These are phyloP conservation scores for Sylvilagus bachmani DNA, from an alignment of 2,113 vertebrate species.

Conservation along the genomic window DNA sequence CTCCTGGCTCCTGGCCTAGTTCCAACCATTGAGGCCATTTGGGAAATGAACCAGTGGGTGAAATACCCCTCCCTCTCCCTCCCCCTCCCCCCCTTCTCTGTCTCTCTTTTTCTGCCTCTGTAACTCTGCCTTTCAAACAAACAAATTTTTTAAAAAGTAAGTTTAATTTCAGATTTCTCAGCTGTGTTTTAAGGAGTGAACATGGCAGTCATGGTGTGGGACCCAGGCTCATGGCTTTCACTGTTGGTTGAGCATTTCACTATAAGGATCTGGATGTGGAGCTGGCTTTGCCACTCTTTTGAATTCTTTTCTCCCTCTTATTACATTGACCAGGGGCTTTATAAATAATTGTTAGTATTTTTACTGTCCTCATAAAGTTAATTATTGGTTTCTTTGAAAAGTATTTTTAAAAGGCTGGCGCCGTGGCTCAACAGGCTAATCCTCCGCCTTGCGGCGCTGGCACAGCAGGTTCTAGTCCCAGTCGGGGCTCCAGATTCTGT, in stretches of 20 bases:
- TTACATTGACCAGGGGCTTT: background rate
- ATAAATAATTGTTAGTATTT: background rate
- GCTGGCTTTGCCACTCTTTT: background rate
- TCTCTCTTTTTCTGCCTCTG: too few relatives aligned
- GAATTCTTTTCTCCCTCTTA: background rate
- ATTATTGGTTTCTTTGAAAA: constrained; percentile 46
- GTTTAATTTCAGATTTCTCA: background rate
- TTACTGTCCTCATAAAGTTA: background rate
- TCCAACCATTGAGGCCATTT: too few relatives aligned
- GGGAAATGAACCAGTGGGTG: too few relatives aligned
- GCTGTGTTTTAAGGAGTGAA: background rate
- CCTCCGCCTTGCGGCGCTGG: too few relatives aligned
- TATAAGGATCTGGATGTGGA: background rate
- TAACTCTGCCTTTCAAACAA: too few relatives aligned
- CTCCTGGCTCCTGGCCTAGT: too few relatives aligned
- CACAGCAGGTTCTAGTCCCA: too few relatives aligned
- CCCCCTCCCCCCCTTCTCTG: too few relatives aligned
- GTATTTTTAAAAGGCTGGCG: constrained; percentile 36
- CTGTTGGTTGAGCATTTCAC: background rate
- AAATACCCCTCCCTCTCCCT: too few relatives aligned
- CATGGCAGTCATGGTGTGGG: background rate
- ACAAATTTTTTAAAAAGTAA: background rate
- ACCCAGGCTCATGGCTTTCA: constrained; percentile 8
- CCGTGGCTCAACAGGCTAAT: too few relatives aligned
- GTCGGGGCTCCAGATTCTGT: too few relatives aligned